Evolutionary conservation across 2,888 invertebrate genomes (phyloP), one percentile per base, ranked within the genome.

Genomic region (Eristalinus aeneus): DNA sequence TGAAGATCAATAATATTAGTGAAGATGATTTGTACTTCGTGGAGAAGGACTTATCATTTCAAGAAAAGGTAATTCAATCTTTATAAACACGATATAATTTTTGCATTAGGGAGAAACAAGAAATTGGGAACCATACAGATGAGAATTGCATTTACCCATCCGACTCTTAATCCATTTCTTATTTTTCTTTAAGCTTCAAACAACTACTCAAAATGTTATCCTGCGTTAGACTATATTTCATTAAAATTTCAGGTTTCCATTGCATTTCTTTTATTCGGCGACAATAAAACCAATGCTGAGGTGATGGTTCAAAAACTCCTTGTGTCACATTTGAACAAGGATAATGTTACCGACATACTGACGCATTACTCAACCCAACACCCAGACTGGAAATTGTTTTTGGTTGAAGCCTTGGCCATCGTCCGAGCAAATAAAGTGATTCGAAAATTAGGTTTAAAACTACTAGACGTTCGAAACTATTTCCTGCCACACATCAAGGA

Each of bases 331-430:
- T 82, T 76, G 0, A 73, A 88, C 8, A 77, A 58, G 58, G 67
- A 61, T 34, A 63, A 88, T 34, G 8, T 65, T 8, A 75, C 88
- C 27, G 87, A 89, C 58, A 71, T 90, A 11, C 80, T 93, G 32
- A 88, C 87, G 0, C 89, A 90, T 63, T 93, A 91, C 87, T 89
- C 91, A 0, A 88, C 90, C 20, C 82, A 77, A 0, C 89, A 91
- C 67, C 60, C 69, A 1, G 88, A 90, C 20, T 94, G 94, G 94
- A 90, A 92, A 27, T 88, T 90, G 0, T 91, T 92, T 87, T 85
- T 94, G 0, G 77, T 94, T 0, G 94, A 95, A 90, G 93, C 94
- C 0, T 88, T 94, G 22, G 91, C 93, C 75, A 93, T 94, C 22
- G 93, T 94, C 12, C 89, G 89, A 65, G 91, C 91, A 0, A 90